Evolutionary conservation across 2,888 invertebrate genomes (phyloP).

Genomic region (Lochmaea capreae): DNA sequence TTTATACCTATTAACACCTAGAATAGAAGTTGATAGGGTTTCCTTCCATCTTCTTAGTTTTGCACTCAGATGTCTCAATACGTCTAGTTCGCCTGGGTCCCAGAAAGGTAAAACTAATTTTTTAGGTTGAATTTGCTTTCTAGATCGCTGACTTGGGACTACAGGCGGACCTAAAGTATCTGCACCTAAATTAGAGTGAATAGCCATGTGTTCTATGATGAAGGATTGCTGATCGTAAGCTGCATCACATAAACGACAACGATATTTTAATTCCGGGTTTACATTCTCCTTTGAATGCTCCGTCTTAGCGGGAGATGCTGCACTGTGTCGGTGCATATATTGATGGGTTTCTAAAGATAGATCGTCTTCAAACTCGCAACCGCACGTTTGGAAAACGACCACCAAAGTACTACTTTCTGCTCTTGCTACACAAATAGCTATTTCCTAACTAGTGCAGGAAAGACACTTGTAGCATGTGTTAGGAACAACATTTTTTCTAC

Average conservation of each 20-base stretch:
- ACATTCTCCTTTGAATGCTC: slow-evolving; percentile 64
- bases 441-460: no score
- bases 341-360: slow-evolving; percentile 67
- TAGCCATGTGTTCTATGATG: slow-evolving; percentile 67
- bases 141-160: slow-evolving; percentile 54
- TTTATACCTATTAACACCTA: slow-evolving; percentile 57
- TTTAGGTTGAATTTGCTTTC: slow-evolving; percentile 69
- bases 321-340: slow-evolving; percentile 64
- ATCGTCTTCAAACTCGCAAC: slow-evolving; percentile 69
- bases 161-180: slow-evolving; percentile 56
- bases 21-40: slow-evolving; percentile 49
- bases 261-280: slow-evolving; percentile 63
- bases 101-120: slow-evolving; percentile 64
- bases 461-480: no score
- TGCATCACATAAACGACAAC: slow-evolving; percentile 66
- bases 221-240: slow-evolving; percentile 64
- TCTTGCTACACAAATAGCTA: no score
- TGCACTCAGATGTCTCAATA: slow-evolving; percentile 57
- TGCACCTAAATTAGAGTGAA: slow-evolving; percentile 62
- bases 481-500: no score
- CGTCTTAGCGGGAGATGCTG: slow-evolving; percentile 67
- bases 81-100: slow-evolving; percentile 59
- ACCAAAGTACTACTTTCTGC: no score
- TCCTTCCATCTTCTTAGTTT: slow-evolving; percentile 57
- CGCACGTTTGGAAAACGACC: slow-evolving; percentile 68